phyloP scores from a whole-genome alignment of 1,140 invertebrate genomes.

The Listronotus bonariensis region DNA sequence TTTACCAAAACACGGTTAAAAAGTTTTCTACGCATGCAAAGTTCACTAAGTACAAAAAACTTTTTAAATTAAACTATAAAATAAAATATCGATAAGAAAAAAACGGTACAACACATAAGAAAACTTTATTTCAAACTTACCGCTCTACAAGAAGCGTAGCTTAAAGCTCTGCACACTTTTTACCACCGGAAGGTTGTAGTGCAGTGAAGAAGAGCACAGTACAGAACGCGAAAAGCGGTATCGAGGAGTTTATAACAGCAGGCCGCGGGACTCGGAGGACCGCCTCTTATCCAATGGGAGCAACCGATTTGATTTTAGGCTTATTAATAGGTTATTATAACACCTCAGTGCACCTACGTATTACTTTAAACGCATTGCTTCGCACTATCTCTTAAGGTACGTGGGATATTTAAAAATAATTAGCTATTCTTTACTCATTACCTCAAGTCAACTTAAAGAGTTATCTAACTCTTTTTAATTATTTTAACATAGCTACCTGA shows the following conservation, averaged over 20 bases:
- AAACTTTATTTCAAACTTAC: constrained; percentile 6
- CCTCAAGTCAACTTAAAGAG: no score
- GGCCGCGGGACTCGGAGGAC: constrained; percentile 18
- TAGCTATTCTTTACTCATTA: no score
- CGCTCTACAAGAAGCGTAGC: neutral
- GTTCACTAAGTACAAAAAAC: no score
- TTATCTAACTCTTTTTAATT: no score
- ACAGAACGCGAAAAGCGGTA: constrained; percentile 20
- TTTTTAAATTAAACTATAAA: no score
- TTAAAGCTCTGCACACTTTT: constrained; percentile 18
- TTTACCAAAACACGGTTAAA: no score
- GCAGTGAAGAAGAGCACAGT: constrained; percentile 28
- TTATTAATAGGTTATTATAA: constrained; percentile 35
- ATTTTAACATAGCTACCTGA: no score
- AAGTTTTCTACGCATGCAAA: no score
- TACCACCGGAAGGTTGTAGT: constrained; percentile 21
- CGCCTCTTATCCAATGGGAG: constrained; percentile 34
- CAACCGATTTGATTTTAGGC: constrained; percentile 20
- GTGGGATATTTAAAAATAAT: neutral
- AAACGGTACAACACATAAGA: no score
- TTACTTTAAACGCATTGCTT: constrained; percentile 10
- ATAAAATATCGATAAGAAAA: no score
- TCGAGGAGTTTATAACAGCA: constrained; percentile 28
- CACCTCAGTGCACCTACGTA: constrained; percentile 29
- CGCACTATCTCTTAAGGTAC: neutral